Conservation (phyloP, 2,888 invertebrate genomes). For the Ramazzottius varieornatus region DNA sequence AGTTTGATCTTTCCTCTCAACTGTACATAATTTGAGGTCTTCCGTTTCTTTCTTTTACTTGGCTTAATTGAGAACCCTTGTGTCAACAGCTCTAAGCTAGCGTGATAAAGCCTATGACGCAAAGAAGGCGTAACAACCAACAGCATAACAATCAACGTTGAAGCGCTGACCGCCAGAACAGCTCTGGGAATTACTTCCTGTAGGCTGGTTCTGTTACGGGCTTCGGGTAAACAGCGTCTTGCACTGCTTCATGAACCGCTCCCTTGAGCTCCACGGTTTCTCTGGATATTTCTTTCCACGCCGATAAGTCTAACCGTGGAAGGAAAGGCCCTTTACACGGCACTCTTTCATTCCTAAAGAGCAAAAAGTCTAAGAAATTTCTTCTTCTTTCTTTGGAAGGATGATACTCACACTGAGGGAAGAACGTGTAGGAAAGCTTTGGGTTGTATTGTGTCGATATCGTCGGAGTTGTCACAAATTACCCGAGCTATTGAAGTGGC, state of each 20-base stretch:
- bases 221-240: background rate
- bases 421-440: background rate
- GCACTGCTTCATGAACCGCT: background rate
- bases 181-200: too few relatives aligned
- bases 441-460: conserved; percentile 5
- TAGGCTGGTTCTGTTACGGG: too few relatives aligned
- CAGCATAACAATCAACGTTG: too few relatives aligned
- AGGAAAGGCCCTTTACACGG: background rate
- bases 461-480: conserved; percentile 10
- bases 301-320: background rate
- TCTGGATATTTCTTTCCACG: background rate
- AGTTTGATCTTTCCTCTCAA: too few relatives aligned
- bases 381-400: background rate
- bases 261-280: background rate
- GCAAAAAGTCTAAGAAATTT: background rate
- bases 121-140: too few relatives aligned
- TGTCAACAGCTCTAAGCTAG: too few relatives aligned
- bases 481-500: conserved; percentile 9
- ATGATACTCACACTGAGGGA: background rate
- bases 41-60: too few relatives aligned
- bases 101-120: too few relatives aligned
- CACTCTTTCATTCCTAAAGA: background rate
- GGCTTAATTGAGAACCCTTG: too few relatives aligned
- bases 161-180: too few relatives aligned
- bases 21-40: too few relatives aligned